phyloP scores from a whole-genome alignment of 2,113 vertebrate species.

The Emydocephalus ijimae region DNA sequence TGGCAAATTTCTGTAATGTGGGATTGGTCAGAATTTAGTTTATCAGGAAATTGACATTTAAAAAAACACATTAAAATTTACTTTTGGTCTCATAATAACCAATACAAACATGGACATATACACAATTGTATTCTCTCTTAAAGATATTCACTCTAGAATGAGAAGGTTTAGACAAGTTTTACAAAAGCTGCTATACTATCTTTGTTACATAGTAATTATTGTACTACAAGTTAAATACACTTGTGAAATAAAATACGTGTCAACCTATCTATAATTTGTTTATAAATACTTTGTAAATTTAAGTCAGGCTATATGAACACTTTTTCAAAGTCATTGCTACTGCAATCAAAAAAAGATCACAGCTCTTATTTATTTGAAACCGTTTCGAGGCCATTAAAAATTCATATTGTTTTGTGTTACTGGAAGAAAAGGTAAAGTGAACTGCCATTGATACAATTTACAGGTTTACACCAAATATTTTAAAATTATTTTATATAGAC shows the following conservation, averaged over 20 bases:
- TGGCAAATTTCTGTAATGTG: slow-evolving; percentile 51
- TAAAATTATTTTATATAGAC: slow-evolving; percentile 67
- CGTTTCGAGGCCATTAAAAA: slow-evolving; percentile 63
- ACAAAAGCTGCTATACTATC: slow-evolving; percentile 77
- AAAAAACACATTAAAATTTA: slow-evolving; percentile 44
- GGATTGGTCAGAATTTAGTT: slow-evolving; percentile 49
- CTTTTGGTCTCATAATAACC: slow-evolving; percentile 58
- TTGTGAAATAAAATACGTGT: slow-evolving; percentile 77
- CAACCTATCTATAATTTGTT: slow-evolving; percentile 61
- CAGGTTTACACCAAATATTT: slow-evolving; percentile 65
- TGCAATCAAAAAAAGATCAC: slow-evolving; percentile 74
- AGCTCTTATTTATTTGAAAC: slow-evolving; percentile 59
- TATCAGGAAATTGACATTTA: slow-evolving; percentile 52
- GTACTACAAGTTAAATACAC: slow-evolving; percentile 88
- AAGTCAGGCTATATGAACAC: slow-evolving; percentile 72
- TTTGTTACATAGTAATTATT: slow-evolving; percentile 77
- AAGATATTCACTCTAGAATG: slow-evolving; percentile 56
- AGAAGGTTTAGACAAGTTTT: slow-evolving; percentile 66
- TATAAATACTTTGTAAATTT: slow-evolving; percentile 69
- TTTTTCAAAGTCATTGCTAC: slow-evolving; percentile 76
- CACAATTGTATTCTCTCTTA: slow-evolving; percentile 49
- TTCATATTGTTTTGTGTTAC: slow-evolving; percentile 56
- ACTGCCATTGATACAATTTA: slow-evolving; percentile 70
- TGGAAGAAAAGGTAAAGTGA: slow-evolving; percentile 54
- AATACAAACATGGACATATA: slow-evolving; percentile 49